Evolutionary conservation across 2,888 invertebrate genomes (phyloP).

Genomic region (Colletes collaris): DNA sequence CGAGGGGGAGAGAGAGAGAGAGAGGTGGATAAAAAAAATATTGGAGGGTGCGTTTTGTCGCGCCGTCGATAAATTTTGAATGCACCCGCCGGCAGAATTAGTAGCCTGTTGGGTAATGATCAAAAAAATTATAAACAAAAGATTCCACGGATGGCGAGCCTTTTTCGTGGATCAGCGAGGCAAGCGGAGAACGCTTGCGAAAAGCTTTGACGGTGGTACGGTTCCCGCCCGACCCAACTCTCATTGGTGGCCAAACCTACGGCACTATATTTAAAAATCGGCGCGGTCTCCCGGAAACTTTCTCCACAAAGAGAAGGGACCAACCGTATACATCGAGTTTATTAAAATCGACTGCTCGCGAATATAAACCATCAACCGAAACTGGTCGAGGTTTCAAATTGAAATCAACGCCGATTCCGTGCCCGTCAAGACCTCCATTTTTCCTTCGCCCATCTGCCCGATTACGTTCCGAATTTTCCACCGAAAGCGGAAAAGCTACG

Average conservation of each 20-base stretch:
- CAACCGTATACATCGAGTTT: slow-evolving; percentile 81
- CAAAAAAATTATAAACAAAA: slow-evolving; percentile 83
- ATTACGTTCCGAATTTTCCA: background rate
- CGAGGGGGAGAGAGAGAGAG: slow-evolving; percentile 56
- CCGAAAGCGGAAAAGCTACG: too few relatives aligned
- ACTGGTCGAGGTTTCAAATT: slow-evolving; percentile 52
- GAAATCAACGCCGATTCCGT: background rate
- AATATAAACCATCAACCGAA: slow-evolving; percentile 48
- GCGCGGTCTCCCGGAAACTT: slow-evolving; percentile 82
- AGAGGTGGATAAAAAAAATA: slow-evolving; percentile 58
- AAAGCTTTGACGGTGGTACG: slow-evolving; percentile 79
- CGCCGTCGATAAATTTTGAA: slow-evolving; percentile 79
- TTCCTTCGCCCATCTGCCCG: background rate
- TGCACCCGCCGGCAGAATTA: slow-evolving; percentile 78
- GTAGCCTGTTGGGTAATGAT: slow-evolving; percentile 81
- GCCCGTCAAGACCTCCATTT: background rate
- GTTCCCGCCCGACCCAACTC: slow-evolving; percentile 64
- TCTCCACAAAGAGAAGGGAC: slow-evolving; percentile 79
- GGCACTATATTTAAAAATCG: slow-evolving; percentile 82
- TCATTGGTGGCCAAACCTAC: slow-evolving; percentile 79
- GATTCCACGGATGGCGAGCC: slow-evolving; percentile 83
- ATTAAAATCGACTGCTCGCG: slow-evolving; percentile 77
- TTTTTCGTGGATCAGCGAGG: slow-evolving; percentile 82
- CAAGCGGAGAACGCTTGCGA: slow-evolving; percentile 77
- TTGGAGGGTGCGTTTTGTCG: slow-evolving; percentile 72